Conservation (phyloP, 2,113 vertebrate species). For the Clarias batrachus region DNA sequence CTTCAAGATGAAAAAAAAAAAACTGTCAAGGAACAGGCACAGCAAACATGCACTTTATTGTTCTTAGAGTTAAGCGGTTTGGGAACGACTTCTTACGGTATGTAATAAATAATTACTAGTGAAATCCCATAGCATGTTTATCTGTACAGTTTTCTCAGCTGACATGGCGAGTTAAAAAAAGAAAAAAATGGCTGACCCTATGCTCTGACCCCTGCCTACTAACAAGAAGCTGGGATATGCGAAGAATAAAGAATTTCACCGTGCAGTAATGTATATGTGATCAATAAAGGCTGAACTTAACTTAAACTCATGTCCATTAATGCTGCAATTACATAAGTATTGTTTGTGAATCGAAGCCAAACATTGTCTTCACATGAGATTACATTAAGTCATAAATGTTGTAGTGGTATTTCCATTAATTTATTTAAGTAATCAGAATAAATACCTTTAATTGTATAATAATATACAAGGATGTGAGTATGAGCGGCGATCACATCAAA, state of each 20-base stretch:
- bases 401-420: not conserved
- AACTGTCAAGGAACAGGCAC: not conserved
- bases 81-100: not conserved
- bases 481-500: no score
- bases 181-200: no score
- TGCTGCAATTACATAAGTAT: not conserved
- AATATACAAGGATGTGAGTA: no score
- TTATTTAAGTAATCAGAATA: not conserved
- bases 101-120: not conserved
- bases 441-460: no score
- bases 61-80: not conserved
- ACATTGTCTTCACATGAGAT: not conserved
- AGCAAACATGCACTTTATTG: not conserved
- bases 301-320: not conserved
- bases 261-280: no score
- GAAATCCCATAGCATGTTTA: not conserved
- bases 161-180: not conserved
- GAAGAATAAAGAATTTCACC: no score
- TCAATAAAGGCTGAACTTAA: no score
- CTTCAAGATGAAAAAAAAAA: conserved; percentile 15
- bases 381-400: not conserved
- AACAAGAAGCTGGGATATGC: no score
- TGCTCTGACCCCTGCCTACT: no score
- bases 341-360: not conserved
- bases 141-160: not conserved